Conservation (phyloP, 2,113 vertebrate genomes). For the Atrichornis clamosus region DNA sequence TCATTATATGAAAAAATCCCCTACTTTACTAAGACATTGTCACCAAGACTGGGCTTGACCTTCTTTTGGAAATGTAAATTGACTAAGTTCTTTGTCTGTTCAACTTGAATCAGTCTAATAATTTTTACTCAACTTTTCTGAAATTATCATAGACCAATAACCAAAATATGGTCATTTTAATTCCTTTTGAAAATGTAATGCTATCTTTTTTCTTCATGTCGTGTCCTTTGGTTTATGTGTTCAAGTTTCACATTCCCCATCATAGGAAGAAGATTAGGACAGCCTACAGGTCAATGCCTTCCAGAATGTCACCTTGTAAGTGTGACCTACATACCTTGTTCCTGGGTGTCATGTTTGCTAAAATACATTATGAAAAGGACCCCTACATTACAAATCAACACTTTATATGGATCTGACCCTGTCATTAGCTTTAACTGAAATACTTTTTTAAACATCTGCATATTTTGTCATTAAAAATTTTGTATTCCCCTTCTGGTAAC, state of each 20-base stretch:
- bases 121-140: neutral
- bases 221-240: neutral
- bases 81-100: neutral
- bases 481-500: neutral
- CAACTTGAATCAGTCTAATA: neutral
- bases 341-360: neutral
- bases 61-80: conserved; percentile 1
- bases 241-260: neutral
- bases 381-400: neutral
- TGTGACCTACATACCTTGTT: neutral
- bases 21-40: neutral
- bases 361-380: neutral
- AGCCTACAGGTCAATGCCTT: neutral
- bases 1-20: neutral
- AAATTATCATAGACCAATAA: neutral
- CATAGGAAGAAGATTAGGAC: neutral
- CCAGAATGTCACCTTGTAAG: neutral
- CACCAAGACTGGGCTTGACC: neutral
- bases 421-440: neutral
- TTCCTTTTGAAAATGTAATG: neutral
- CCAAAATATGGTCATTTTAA: neutral
- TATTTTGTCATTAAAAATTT: neutral
- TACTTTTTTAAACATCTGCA: neutral
- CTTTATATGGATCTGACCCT: neutral
- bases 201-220: neutral